A percentile compares a stretch with the other conserved stretches of the same genome.
phyloP scores from a whole-genome alignment of 2,888 invertebrate species.

The Hyles lineata region DNA sequence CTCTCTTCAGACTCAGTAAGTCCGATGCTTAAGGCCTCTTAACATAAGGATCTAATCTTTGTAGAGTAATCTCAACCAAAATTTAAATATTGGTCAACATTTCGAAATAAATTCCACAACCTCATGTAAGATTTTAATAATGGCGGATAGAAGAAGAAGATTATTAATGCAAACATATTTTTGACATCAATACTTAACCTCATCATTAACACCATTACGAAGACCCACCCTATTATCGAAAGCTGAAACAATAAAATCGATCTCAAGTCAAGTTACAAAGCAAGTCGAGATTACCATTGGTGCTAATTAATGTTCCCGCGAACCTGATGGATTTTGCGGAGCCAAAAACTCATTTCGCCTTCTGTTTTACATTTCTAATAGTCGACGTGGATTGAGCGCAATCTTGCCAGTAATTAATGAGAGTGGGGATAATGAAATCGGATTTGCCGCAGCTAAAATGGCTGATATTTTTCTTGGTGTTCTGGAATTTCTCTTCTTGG shows the following conservation, averaged over 20 bases:
- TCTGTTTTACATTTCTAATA: conserved; percentile 77
- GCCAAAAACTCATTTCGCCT: conserved; percentile 69
- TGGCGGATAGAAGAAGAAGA: too few relatives aligned
- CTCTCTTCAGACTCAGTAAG: too few relatives aligned
- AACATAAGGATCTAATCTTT: too few relatives aligned
- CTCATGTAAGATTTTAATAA: too few relatives aligned
- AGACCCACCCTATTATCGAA: neutral
- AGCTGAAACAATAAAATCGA: conserved; percentile 30
- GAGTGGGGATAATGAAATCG: conserved; percentile 64
- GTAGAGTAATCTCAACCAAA: too few relatives aligned
- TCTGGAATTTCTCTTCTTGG: neutral
- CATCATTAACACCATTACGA: neutral
- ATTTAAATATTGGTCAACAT: too few relatives aligned
- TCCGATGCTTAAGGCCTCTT: too few relatives aligned
- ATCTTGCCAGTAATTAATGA: conserved; percentile 71
- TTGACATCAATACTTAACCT: conserved; percentile 20
- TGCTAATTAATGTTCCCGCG: conserved; percentile 58
- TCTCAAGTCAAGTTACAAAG: conserved; percentile 45
- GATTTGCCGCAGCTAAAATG: conserved; percentile 46
- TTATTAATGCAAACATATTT: too few relatives aligned
- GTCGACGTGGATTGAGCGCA: conserved; percentile 54
- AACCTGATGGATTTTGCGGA: conserved; percentile 56
- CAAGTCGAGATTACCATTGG: conserved; percentile 46
- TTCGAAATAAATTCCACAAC: too few relatives aligned
- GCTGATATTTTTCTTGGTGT: conserved; percentile 26